Base-by-base conservation (phyloP, 2,888 invertebrate species). In the Rhingia rostrata region DNA sequence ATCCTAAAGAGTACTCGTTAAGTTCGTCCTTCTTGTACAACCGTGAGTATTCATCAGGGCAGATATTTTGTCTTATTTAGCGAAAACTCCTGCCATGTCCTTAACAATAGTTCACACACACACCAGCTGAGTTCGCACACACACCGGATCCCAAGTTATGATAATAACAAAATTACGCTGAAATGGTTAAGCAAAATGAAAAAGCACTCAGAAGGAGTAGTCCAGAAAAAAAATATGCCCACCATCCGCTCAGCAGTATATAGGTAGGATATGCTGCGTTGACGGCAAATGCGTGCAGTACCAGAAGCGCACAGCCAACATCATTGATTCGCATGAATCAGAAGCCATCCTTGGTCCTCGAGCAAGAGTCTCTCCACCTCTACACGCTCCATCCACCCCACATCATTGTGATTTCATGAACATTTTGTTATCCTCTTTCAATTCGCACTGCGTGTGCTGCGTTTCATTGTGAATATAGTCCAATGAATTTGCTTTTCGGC, bases 401-500 rank as follows among this genome's bases (percentile, higher is more conserved):
- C 12, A n/a, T 61, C 61, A 70, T 78, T 70, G 78, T 78, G 63
- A 70, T 73, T 80, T 66, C 51, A 78, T 43, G 70, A 69, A 77
- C 56, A 45, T 53, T 53, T 60, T 64, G 56, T 37, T 39, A 58
- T 74, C 22, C 45, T 53, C 61, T 60, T 67, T 39, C 69, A 75
- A 70, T 81, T 75, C 69, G 60, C 70, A 81, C 56, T 81, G 81
- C 81, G 74, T 82, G 72, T 60, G 54, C 58, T 79, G 79, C 79
- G 54, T 66, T 49, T 72, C 64, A 22, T 47, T 82, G 66, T 72
- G 64, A 80, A 74, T 80, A 54, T 80, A 74, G 80, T 75, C 70
- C 81, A 75, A 75, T 81, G 75, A 81, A 75, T 81, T 81, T 81
- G 75, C 81, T 74, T 81, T 81, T 81, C 75, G 81, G 81, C 75